Percentiles rank a stretch among this genome's conserved stretches.
phyloP scores from a whole-genome alignment of 2,797 vertebrate genomes.

The Chelmon rostratus region DNA sequence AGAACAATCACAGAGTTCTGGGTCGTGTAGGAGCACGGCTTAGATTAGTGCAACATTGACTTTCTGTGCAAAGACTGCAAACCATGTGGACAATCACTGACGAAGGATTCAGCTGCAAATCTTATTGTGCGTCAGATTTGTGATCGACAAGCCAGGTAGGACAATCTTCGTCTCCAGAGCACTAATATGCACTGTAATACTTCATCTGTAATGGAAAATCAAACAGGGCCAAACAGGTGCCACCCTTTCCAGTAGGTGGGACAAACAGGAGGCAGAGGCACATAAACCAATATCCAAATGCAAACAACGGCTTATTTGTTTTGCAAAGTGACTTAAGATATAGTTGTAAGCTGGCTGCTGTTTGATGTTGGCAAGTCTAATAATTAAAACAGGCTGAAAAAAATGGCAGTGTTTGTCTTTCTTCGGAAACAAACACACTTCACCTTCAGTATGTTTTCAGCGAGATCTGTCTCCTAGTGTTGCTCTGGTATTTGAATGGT shows the following conservation, averaged over 20 bases:
- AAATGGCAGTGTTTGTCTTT: not conserved
- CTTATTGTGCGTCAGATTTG: not conserved
- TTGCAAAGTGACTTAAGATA: constrained; percentile 54
- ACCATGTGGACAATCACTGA: constrained; percentile 7
- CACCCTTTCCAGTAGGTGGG: constrained; percentile 46
- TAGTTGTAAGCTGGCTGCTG: not conserved
- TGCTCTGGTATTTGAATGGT: not conserved
- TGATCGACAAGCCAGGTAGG: not conserved
- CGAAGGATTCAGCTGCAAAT: not conserved
- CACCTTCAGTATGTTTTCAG: no score
- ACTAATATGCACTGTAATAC: not conserved
- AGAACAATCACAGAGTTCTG: constrained; percentile 42
- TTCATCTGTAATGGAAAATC: constrained; percentile 51
- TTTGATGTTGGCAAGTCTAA: not conserved
- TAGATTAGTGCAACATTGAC: constrained; percentile 32
- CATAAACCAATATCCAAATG: constrained; percentile 39
- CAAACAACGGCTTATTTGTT: constrained; percentile 72
- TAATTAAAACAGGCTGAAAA: not conserved
- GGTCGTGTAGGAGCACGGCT: constrained; percentile 48
- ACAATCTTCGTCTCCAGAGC: not conserved
- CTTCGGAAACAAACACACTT: not conserved
- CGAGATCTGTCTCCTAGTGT: not conserved
- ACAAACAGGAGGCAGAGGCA: constrained; percentile 43
- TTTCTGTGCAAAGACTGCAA: constrained; percentile 20
- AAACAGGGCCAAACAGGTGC: constrained; percentile 40